Conservation (phyloP, 2,888 invertebrate genomes). For the Himalopsyche japonica region DNA sequence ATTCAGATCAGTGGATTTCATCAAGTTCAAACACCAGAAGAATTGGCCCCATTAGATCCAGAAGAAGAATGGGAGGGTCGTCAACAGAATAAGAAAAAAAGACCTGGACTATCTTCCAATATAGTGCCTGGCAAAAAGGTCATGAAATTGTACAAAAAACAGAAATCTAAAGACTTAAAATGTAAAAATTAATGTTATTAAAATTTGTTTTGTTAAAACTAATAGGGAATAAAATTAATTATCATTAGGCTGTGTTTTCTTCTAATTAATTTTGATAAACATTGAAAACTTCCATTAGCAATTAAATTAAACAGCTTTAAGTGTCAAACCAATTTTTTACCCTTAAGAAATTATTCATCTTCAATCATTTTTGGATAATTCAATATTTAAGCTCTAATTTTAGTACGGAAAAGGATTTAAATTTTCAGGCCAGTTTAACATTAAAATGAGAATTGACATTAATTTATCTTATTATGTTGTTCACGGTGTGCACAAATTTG, state of each 20-base stretch:
- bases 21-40: conserved; percentile 40
- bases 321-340: no score
- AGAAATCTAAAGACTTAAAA: conserved; percentile 54
- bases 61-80: conserved; percentile 42
- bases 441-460: no score
- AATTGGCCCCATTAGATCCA: conserved; percentile 47
- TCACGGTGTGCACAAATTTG: no score
- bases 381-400: no score
- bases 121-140: conserved; percentile 85
- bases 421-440: no score
- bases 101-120: conserved; percentile 77
- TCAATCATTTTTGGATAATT: no score
- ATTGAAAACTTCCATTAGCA: no score
- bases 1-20: conserved; percentile 56
- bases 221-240: neutral
- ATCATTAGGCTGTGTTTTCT: neutral
- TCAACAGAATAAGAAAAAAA: conserved; percentile 53
- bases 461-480: no score
- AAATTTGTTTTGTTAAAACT: neutral
- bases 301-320: no score
- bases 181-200: conserved; percentile 37
- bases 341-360: no score
- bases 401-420: no score
- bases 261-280: neutral
- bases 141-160: conserved; percentile 74